phyloP scores from a whole-genome alignment of 2,797 vertebrate species.

The Cossypha heuglini region DNA sequence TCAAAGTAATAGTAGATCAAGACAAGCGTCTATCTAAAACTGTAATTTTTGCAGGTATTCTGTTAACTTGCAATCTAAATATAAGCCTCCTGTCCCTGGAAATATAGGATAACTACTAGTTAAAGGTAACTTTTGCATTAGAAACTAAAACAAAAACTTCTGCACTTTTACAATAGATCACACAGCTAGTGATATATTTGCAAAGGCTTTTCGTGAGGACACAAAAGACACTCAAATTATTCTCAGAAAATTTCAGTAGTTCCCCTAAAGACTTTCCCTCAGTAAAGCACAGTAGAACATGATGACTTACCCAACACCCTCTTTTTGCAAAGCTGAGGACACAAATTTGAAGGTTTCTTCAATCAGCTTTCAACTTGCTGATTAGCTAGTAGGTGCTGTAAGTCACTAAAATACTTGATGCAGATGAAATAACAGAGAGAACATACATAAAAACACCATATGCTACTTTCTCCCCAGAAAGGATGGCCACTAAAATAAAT shows the following conservation, averaged over 20 bases:
- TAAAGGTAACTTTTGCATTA: neutral
- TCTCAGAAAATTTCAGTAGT: neutral
- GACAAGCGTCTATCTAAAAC: neutral
- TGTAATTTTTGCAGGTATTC: slow-evolving; percentile 21
- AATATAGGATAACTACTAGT: slow-evolving; percentile 7
- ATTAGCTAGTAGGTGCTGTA: slow-evolving; percentile 46
- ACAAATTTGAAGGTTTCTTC: slow-evolving; percentile 54
- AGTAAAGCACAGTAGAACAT: neutral
- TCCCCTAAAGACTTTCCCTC: neutral
- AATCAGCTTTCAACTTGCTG: slow-evolving; percentile 22
- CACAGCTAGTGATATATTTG: neutral
- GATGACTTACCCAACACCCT: neutral
- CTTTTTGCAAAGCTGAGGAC: slow-evolving; percentile 21
- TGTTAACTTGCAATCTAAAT: neutral
- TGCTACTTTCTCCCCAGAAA: neutral
- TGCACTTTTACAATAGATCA: neutral
- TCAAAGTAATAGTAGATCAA: slow-evolving; percentile 33
- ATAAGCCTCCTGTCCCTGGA: neutral
- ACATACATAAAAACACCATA: neutral
- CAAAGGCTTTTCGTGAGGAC: neutral
- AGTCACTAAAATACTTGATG: neutral
- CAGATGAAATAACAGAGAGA: neutral
- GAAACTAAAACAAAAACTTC: neutral
- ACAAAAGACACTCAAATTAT: neutral
- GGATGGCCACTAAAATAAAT: neutral